A percentile compares a stretch with the other conserved stretches of the same genome.
These are phyloP conservation scores for Propithecus perrieri DNA, from an alignment of 2,797 vertebrate species.

Conservation along the genomic window DNA sequence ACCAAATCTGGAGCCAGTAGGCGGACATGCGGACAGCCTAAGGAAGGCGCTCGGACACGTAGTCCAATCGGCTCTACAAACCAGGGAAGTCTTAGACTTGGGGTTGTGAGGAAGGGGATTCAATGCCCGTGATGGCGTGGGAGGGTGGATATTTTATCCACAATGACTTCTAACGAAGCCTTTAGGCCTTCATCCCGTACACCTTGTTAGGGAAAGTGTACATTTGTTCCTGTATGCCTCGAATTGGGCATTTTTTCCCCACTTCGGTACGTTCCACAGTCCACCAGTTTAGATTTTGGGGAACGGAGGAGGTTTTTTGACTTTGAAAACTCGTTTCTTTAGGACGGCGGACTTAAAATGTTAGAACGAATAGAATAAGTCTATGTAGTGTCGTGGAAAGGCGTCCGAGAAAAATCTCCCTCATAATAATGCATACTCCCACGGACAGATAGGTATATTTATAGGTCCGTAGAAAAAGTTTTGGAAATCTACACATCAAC, in stretches of 20 bases:
- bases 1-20: neutral
- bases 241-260: neutral
- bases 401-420: neutral
- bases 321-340: neutral
- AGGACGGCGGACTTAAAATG: neutral
- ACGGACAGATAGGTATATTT: neutral
- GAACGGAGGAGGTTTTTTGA: neutral
- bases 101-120: neutral
- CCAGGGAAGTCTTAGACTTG: neutral
- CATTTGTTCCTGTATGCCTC: neutral
- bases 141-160: neutral
- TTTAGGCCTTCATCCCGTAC: neutral
- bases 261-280: neutral
- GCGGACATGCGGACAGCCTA: neutral
- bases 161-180: neutral
- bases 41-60: neutral
- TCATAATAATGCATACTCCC: neutral
- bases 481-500: neutral
- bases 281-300: neutral
- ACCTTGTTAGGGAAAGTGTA: neutral
- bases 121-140: neutral
- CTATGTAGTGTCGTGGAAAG: neutral
- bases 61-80: neutral
- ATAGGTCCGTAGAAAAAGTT: neutral
- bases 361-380: neutral